phyloP scores from a whole-genome alignment of 2,797 vertebrate genomes.

The Sebastes hubbsi region DNA sequence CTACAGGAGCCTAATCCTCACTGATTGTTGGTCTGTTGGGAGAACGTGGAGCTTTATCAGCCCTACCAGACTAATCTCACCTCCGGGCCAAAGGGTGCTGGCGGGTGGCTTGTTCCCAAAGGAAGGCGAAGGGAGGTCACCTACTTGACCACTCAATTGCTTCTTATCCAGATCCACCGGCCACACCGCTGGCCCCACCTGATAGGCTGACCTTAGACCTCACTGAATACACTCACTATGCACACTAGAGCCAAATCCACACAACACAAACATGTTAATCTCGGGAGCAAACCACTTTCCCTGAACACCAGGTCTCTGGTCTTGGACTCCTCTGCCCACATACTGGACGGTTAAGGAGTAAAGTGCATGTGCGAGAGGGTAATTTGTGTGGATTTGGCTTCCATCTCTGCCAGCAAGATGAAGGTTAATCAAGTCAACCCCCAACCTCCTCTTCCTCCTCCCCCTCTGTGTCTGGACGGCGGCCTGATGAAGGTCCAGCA shows the following conservation, averaged over 20 bases:
- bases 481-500: slow-evolving; percentile 53
- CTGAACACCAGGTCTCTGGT: slow-evolving; percentile 1
- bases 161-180: slow-evolving; percentile 56
- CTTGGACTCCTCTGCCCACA: slow-evolving; percentile 12
- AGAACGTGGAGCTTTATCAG: slow-evolving; percentile 64
- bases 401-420: slow-evolving; percentile 18
- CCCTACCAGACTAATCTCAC: slow-evolving; percentile 66
- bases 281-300: slow-evolving; percentile 50
- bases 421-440: slow-evolving; percentile 54
- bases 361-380: not conserved
- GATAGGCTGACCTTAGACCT: slow-evolving; percentile 68
- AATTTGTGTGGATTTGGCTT: slow-evolving; percentile 27
- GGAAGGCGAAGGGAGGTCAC: slow-evolving; percentile 82
- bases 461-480: slow-evolving; percentile 26
- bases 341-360: not conserved
- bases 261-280: slow-evolving; percentile 57
- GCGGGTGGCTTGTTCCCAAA: slow-evolving; percentile 78
- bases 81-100: slow-evolving; percentile 46
- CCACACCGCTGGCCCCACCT: slow-evolving; percentile 56
- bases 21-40: slow-evolving; percentile 52
- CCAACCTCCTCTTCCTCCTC: not conserved
- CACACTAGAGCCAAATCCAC: slow-evolving; percentile 14
- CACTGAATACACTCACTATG: not conserved
- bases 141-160: slow-evolving; percentile 79
- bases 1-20: slow-evolving; percentile 44